Evolutionary conservation across 2,113 vertebrate species (phyloP).

Genomic region (Cyphomyrus plagiostoma): DNA sequence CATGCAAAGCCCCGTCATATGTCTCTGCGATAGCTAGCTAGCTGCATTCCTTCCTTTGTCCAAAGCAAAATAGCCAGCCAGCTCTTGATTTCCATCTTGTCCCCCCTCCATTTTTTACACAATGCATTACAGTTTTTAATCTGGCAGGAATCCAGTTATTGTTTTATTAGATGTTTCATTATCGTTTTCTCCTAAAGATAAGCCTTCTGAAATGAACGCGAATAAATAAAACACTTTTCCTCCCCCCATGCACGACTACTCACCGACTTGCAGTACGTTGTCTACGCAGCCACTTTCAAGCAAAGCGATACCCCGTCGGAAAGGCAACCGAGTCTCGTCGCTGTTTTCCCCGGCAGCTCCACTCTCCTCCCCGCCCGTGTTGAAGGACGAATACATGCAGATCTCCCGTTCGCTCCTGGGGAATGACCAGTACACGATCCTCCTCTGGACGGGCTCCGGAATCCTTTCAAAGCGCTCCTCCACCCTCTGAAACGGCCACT

Average conservation of each 20-base stretch:
- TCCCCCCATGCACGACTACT: slow-evolving; percentile 52
- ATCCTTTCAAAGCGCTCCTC: slow-evolving; percentile 93
- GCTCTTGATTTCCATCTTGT: slow-evolving; percentile 8
- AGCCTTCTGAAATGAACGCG: slow-evolving; percentile 5
- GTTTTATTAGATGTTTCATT: too few relatives aligned
- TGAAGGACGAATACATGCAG: slow-evolving; percentile 96
- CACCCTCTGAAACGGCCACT: slow-evolving; percentile 92
- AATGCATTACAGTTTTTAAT: background rate
- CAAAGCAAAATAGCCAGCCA: slow-evolving; percentile 22
- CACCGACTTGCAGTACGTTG: slow-evolving; percentile 95
- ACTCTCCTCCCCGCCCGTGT: slow-evolving; percentile 71
- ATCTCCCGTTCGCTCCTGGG: slow-evolving; percentile 90
- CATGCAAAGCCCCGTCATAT: slow-evolving; percentile 21
- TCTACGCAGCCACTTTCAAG: slow-evolving; percentile 89
- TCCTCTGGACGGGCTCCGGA: slow-evolving; percentile 87
- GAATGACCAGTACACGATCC: slow-evolving; percentile 96
- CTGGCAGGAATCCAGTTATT: background rate
- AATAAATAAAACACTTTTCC: slow-evolving; percentile 12
- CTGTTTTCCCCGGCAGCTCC: slow-evolving; percentile 62
- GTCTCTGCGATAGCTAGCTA: slow-evolving; percentile 12
- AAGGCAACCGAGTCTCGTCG: slow-evolving; percentile 84
- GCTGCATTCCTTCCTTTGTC: slow-evolving; percentile 25
- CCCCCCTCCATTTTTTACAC: slow-evolving; percentile 4
- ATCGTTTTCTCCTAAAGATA: background rate
- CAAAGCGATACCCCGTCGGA: slow-evolving; percentile 83